These are phyloP conservation scores for Neoscelio sp. DNA, from an alignment of 2,888 invertebrate genomes.

Conservation along the genomic window DNA sequence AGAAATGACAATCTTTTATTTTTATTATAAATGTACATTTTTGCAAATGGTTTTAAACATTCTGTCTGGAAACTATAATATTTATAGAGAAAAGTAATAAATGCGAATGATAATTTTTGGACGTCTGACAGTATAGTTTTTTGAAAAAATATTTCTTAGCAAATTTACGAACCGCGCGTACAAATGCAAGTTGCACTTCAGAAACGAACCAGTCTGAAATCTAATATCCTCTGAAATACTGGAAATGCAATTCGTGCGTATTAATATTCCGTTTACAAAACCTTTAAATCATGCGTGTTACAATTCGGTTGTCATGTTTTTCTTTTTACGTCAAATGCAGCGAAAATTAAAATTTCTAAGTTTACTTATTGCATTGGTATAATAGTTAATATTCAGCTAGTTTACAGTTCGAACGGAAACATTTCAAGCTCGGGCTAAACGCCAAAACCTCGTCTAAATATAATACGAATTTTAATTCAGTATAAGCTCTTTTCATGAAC, in stretches of 20 bases:
- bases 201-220: no score
- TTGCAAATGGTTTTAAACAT: no score
- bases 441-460: constrained; percentile 76
- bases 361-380: constrained; percentile 37
- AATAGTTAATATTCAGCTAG: constrained; percentile 61
- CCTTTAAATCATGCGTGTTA: neutral
- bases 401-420: constrained; percentile 72
- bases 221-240: no score
- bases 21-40: no score
- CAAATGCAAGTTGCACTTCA: no score
- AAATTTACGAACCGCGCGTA: no score
- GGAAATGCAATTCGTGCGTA: constrained; percentile 2
- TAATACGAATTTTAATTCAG: constrained; percentile 69
- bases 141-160: no score
- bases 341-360: constrained; percentile 25
- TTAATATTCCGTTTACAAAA: constrained; percentile 15
- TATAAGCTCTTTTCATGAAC: constrained; percentile 53
- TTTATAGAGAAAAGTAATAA: no score
- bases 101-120: no score
- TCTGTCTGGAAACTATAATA: no score
- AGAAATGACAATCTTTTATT: no score
- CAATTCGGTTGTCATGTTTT: constrained; percentile 8
- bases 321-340: constrained; percentile 11
- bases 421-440: constrained; percentile 71
- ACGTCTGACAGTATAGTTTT: no score